phyloP scores from a whole-genome alignment of 2,888 invertebrate genomes.

The Uloborus plumipes region DNA sequence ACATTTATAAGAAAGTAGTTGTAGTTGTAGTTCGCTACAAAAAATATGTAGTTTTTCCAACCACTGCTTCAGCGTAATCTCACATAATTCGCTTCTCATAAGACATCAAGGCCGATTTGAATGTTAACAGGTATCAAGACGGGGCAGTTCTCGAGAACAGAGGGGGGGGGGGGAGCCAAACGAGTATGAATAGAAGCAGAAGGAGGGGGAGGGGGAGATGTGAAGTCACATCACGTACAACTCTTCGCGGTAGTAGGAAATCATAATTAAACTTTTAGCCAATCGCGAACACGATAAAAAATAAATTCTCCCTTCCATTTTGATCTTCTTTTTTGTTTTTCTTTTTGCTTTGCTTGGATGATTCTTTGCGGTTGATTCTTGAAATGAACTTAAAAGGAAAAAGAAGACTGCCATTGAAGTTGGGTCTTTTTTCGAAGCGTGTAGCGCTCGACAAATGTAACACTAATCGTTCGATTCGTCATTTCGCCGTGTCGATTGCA shows the following conservation, averaged over 20 bases:
- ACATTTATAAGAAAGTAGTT: too few species aligned
- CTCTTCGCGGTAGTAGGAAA: slow-evolving; percentile 23
- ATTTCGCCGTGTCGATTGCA: too few species aligned
- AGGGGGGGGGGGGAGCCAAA: neutral
- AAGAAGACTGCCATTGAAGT: too few species aligned
- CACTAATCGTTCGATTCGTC: too few species aligned
- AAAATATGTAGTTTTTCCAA: too few species aligned
- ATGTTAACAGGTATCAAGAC: slow-evolving; percentile 8
- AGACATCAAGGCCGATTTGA: slow-evolving; percentile 22
- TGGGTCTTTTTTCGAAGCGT: too few species aligned
- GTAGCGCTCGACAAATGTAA: too few species aligned
- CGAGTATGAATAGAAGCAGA: neutral
- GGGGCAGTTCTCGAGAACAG: neutral
- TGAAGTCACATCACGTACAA: slow-evolving; percentile 35
- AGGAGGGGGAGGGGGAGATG: neutral
- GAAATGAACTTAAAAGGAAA: too few species aligned
- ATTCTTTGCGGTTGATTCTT: too few species aligned
- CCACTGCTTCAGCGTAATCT: too few species aligned
- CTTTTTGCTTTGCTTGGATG: neutral
- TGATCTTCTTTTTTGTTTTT: neutral
- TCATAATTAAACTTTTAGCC: slow-evolving; percentile 27
- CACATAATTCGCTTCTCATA: too few species aligned
- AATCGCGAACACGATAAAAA: slow-evolving; percentile 23
- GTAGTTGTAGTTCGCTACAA: too few species aligned
- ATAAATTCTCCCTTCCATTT: slow-evolving; percentile 6